Evolutionary conservation across 92 coral and sea anemone genomes (phyloP).

Genomic region (Parazoanthus darwini): DNA sequence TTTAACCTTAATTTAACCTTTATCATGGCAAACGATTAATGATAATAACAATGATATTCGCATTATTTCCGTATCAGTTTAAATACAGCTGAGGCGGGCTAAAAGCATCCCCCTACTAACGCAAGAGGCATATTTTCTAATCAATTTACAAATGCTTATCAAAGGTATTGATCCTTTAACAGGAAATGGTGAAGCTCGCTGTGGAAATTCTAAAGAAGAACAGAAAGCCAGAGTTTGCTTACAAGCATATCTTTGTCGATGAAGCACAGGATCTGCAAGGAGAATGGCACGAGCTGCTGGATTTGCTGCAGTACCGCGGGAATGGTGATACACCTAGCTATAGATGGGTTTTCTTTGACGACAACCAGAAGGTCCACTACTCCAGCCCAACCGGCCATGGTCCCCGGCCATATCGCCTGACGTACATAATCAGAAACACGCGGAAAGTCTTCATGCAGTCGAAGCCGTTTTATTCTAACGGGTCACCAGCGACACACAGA

Average conservation of each 20-base stretch:
- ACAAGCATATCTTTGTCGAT: constrained; percentile 47
- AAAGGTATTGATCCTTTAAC: background rate
- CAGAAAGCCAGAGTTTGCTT: background rate
- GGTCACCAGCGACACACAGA: background rate
- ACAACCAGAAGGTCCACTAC: constrained; percentile 12
- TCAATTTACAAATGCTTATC: background rate
- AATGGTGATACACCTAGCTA: background rate
- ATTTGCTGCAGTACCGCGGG: background rate
- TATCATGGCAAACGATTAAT: too few species aligned
- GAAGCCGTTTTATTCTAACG: background rate
- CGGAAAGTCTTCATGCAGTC: background rate
- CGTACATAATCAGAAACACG: constrained; percentile 17
- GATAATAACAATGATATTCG: too few species aligned
- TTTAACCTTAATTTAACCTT: too few species aligned
- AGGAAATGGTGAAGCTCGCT: background rate
- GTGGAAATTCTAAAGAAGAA: background rate
- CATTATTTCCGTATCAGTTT: too few species aligned
- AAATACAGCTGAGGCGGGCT: too few species aligned
- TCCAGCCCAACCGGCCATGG: background rate
- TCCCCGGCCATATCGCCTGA: background rate
- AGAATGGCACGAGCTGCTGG: constrained; percentile 32
- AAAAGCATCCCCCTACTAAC: too few species aligned
- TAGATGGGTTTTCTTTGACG: constrained; percentile 18
- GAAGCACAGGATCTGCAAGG: constrained; percentile 55
- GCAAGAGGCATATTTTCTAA: background rate